phyloP scores from a whole-genome alignment of 2,888 invertebrate species.

The Hirtodrosophila alboralis region DNA sequence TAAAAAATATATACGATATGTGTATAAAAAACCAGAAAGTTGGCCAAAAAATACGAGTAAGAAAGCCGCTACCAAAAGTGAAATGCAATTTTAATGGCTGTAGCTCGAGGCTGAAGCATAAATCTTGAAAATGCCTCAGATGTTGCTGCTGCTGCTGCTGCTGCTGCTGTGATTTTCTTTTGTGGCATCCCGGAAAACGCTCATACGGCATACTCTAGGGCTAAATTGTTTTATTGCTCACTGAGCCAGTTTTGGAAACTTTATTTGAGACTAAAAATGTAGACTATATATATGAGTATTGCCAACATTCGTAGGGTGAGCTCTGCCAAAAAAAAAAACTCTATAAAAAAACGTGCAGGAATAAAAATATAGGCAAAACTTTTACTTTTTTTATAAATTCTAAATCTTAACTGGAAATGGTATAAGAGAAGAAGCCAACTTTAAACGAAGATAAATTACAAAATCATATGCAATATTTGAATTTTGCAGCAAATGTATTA shows the following conservation, averaged over 20 bases:
- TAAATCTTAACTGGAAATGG: too few relatives aligned
- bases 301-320: too few relatives aligned
- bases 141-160: slow-evolving; percentile 7
- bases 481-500: slow-evolving; percentile 3
- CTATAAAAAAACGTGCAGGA: too few relatives aligned
- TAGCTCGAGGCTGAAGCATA: slow-evolving; percentile 36
- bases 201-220: slow-evolving; percentile 32
- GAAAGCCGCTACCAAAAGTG: slow-evolving; percentile 26
- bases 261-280: slow-evolving; percentile 14
- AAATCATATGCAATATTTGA: background rate
- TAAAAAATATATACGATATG: background rate
- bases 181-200: slow-evolving; percentile 36
- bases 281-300: too few relatives aligned
- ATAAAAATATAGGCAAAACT: too few relatives aligned
- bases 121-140: slow-evolving; percentile 49
- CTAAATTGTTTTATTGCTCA: slow-evolving; percentile 48
- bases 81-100: slow-evolving; percentile 57
- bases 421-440: too few relatives aligned
- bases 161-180: slow-evolving; percentile 39
- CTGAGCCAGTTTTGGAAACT: slow-evolving; percentile 21
- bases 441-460: slow-evolving; percentile 18
- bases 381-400: too few relatives aligned
- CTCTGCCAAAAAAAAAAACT: too few relatives aligned
- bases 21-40: slow-evolving; percentile 15
- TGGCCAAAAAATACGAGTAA: slow-evolving; percentile 23